Evolutionary conservation across 2,113 vertebrate species (phyloP), one percentile per base, ranked within the genome.

Genomic region (Polypterus bichir): DNA sequence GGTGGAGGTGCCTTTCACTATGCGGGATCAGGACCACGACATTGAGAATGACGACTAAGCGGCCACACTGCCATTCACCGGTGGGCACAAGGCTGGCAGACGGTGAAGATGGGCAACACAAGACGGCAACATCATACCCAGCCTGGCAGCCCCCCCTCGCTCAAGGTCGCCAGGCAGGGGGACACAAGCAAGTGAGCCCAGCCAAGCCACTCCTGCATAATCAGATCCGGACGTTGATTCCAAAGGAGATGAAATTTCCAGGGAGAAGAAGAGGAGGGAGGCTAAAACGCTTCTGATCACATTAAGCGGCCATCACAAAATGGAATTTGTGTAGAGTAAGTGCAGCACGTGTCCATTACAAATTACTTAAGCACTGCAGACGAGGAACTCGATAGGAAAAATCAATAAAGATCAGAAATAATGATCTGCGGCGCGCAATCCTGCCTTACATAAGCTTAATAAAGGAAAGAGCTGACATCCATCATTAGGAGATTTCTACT

Each of bases 251-350:
- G 73, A 80, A 88, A 89, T 83, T 80, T 83, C 77, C 82, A 79
- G 79, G 71, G 71, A 76, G 59, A 68, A 69, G 77, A 78, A 73
- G 85, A 64, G 77, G 72, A 69, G 64, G 77, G 72, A 69, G 75
- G 78, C 76, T 83, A 87, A 86, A 89, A 87, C 81, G 82, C 70
- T 77, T 74, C 77, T 89, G 83, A 89, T 88, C 84, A 80, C 76
- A 89, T 91, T 90, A 89, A 74, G 69, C 77, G 59, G 58, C 84
- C 84, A 79, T 84, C 83, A 83, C 77, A 77, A 86, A 89, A 91
- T 86, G 77, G 86, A 83, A 91, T 89, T 89, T 90, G 81, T 90
- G 82, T 80, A 83, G 73, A 86, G 80, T 86, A 85, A 89, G 86
- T 79, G 80, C 70, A 84, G 81, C 85, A 83, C 81, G 79, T 83